A percentile compares a stretch with the other conserved stretches of the same genome.
Conservation (phyloP, 2,888 invertebrate genomes). For the Halocaridina rubra region DNA sequence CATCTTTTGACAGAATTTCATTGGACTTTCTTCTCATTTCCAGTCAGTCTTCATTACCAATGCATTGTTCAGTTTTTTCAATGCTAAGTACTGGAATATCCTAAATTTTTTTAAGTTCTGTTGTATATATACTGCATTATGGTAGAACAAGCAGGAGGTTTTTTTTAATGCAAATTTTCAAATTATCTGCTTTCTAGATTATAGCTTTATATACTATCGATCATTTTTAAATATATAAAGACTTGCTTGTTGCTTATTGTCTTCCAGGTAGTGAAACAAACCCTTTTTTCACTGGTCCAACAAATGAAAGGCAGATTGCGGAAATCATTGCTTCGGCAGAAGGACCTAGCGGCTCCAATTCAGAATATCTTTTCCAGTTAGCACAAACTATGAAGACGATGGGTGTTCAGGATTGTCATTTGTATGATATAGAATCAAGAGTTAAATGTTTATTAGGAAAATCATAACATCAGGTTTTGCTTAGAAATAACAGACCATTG, state of each 20-base stretch:
- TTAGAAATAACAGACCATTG: no score
- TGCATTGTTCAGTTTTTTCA: no score
- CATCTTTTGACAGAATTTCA: no score
- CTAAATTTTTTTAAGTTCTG: not conserved
- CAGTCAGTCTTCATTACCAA: no score
- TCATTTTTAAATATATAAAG: not conserved
- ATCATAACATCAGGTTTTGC: no score
- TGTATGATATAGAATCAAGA: constrained; percentile 28
- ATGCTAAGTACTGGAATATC: no score
- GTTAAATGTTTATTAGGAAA: constrained; percentile 18
- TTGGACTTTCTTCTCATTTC: no score
- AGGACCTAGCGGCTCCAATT: constrained; percentile 91
- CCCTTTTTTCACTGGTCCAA: constrained; percentile 82
- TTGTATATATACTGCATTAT: not conserved
- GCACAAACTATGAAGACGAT: constrained; percentile 77
- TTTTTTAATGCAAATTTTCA: not conserved
- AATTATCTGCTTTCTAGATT: no score
- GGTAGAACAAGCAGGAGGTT: not conserved
- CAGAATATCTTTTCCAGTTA: constrained; percentile 89
- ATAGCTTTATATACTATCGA: not conserved
- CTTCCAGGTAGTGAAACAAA: constrained; percentile 74
- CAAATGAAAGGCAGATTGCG: constrained; percentile 83
- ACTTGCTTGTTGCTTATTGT: no score
- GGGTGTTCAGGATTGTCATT: constrained; percentile 38
- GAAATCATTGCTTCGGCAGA: constrained; percentile 78